phyloP scores from a whole-genome alignment of 2,113 vertebrate genomes.

The Amazona guildingii region DNA sequence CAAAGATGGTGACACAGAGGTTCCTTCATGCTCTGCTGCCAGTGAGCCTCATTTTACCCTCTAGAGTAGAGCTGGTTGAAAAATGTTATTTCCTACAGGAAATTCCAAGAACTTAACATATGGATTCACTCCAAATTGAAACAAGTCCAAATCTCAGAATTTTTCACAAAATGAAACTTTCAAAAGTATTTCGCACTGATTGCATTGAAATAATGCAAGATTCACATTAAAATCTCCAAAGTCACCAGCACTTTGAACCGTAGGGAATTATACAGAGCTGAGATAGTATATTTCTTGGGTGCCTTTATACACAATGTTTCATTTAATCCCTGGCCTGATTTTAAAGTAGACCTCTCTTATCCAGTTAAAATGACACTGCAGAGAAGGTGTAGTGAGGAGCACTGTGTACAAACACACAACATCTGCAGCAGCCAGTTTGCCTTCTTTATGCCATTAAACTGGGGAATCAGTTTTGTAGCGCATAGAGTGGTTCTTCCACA shows the following conservation, averaged over 20 bases:
- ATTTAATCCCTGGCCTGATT: background rate
- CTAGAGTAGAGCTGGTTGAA: slow-evolving; percentile 12
- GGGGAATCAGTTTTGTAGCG: background rate
- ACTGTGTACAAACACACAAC: background rate
- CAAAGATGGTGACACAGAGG: slow-evolving; percentile 48
- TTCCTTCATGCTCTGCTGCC: slow-evolving; percentile 24
- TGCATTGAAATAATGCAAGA: background rate
- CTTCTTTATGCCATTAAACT: background rate
- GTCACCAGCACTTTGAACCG: background rate
- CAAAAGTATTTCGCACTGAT: background rate
- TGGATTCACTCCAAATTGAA: slow-evolving; percentile 32
- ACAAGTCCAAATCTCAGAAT: slow-evolving; percentile 7
- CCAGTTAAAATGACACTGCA: background rate
- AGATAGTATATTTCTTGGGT: background rate
- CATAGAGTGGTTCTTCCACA: rapidly evolving
- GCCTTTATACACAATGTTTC: background rate
- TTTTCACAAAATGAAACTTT: background rate
- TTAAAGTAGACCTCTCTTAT: background rate
- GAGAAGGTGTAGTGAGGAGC: rapidly evolving
- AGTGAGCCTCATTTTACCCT: background rate
- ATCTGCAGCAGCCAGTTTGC: background rate
- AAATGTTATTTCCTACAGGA: slow-evolving; percentile 54
- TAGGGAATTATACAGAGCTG: background rate
- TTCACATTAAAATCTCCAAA: background rate
- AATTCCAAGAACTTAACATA: slow-evolving; percentile 44